phyloP scores from a whole-genome alignment of 2,113 vertebrate genomes.

The Poeciliopsis prolifica region DNA sequence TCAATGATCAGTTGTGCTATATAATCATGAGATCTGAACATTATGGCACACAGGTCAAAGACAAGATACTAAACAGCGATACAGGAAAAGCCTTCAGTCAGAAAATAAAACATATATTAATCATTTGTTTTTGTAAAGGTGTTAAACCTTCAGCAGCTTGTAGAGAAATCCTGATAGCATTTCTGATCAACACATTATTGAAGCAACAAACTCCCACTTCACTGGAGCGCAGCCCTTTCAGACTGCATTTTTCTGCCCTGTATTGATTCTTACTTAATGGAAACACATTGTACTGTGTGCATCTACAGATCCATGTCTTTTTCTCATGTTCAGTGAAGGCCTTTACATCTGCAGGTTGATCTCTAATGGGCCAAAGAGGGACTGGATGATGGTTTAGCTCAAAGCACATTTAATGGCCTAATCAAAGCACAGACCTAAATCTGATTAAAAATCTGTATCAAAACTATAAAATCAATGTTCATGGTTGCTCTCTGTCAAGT shows the following conservation, averaged over 20 bases:
- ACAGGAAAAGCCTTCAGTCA: neutral
- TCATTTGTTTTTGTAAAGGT: neutral
- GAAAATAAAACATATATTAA: neutral
- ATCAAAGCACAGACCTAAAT: no score
- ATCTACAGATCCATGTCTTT: slow-evolving; percentile 50
- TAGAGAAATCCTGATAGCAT: neutral
- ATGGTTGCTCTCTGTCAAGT: no score
- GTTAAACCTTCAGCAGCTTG: neutral
- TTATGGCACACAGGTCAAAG: neutral
- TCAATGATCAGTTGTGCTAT: neutral
- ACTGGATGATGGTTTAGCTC: no score
- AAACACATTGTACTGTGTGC: slow-evolving; percentile 30
- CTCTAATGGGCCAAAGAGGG: slow-evolving; percentile 34
- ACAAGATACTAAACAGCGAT: neutral
- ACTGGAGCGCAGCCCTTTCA: slow-evolving; percentile 26
- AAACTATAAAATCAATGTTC: no score
- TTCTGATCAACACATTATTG: neutral
- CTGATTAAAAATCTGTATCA: no score
- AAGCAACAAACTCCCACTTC: slow-evolving; percentile 5
- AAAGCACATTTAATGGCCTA: no score
- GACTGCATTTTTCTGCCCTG: slow-evolving; percentile 17
- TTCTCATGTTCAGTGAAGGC: slow-evolving; percentile 54
- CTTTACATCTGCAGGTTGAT: slow-evolving; percentile 48
- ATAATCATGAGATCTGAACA: neutral
- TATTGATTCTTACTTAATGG: slow-evolving; percentile 33